Evolutionary conservation across 2,113 vertebrate genomes (phyloP).

Genomic region (Hydropotes inermis): DNA sequence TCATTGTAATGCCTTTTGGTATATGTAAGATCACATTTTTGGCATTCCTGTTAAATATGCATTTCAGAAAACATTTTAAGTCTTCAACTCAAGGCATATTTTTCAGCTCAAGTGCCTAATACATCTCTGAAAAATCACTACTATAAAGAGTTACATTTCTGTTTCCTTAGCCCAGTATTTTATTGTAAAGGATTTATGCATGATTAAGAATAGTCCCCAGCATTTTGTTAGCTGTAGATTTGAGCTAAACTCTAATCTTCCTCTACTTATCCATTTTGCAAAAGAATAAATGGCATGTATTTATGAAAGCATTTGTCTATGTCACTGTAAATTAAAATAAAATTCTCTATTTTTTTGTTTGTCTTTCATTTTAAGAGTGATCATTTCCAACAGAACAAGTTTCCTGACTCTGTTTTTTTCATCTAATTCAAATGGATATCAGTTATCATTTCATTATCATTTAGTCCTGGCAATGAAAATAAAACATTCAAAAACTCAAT

Average conservation of each 20-base stretch:
- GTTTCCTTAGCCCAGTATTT: background rate
- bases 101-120: background rate
- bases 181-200: background rate
- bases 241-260: background rate
- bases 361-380: background rate
- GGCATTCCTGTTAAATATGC: background rate
- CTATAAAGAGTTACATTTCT: background rate
- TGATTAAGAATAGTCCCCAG: background rate
- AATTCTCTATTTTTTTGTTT: background rate
- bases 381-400: background rate
- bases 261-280: background rate
- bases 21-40: constrained; percentile 6
- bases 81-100: constrained; percentile 4
- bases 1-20: constrained; percentile 14
- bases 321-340: background rate
- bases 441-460: background rate
- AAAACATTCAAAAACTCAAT: background rate
- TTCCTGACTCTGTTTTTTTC: background rate
- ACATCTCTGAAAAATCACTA: background rate
- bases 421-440: background rate
- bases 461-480: background rate
- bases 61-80: constrained; percentile 29
- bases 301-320: background rate
- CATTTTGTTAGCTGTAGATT: background rate
- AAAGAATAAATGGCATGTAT: background rate